Evolutionary conservation across 2,888 invertebrate species (phyloP), one percentile per base, ranked within the genome.

Genomic region (Dicyrtomina minuta): DNA sequence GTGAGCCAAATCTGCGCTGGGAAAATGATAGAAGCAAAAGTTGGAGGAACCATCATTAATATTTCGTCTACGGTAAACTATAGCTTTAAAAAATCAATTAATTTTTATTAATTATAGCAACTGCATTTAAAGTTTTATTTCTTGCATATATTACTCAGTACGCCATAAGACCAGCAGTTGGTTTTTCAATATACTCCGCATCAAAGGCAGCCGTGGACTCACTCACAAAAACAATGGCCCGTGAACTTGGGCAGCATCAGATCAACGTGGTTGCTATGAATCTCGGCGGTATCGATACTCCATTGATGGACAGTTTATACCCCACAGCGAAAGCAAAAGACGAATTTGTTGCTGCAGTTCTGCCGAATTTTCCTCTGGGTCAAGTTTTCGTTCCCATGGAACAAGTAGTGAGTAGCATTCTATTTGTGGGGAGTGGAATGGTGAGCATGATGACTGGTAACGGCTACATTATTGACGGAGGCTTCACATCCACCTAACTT

Each of bases 311-410:
- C n/a, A 70, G 8, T 46, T 58, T 3, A 56, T 75, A 74, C 46
- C 75, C 80, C 43, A 62, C 6, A n/a, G 17, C 4, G 59, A 8
- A 0, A 96, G 96, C 79, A 86, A 90, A 0, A 84, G 84, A 1
- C 86, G 85, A 0, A 87, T 96, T 87, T 80, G 90, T 55, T 85
- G 86, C 1, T 89, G 88, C 82, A 95, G 95, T 81, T 96, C 96
- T 0, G 81, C 96, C 6, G 87, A n/a, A n/a, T n/a, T n/a, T n/a
- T n/a, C n/a, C n/a, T n/a, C n/a, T n/a, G n/a, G n/a, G n/a, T n/a
- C n/a, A 89, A 78, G 82, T 84, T 79, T 88, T 89, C 81, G 86
- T 86, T 79, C 93, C 94, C 82, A 88, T 91, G 2, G 83, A 87
- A 17, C 94, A 96, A 79, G 92, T 94, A 1, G 88, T 90, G 0